Conservation (phyloP, 1,140 invertebrate species). For the Penaeus chinensis region DNA sequence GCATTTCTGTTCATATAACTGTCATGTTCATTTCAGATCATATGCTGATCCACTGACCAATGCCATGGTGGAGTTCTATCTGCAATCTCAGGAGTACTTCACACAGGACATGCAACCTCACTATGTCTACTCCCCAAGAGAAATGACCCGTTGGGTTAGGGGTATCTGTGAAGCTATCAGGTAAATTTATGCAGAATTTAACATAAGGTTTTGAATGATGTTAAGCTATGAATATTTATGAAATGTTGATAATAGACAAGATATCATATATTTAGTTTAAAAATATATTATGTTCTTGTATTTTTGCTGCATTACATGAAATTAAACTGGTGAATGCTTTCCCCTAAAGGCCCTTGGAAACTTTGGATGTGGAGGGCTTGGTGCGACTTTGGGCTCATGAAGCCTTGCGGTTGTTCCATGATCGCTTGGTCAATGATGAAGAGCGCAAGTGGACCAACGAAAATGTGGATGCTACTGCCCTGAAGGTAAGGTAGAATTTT, state of each 20-base stretch:
- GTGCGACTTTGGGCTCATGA: slow-evolving; percentile 99
- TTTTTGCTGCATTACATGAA: too few relatives aligned
- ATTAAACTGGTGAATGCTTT: slow-evolving; percentile 15
- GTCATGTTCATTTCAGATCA: slow-evolving; percentile 71
- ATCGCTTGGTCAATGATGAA: slow-evolving; percentile 90
- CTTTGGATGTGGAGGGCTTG: slow-evolving; percentile 89
- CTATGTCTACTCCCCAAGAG: slow-evolving; percentile 99
- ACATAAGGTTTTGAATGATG: too few relatives aligned
- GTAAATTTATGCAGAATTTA: slow-evolving; percentile 65
- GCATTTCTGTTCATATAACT: background rate
- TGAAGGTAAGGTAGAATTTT: slow-evolving; percentile 66
- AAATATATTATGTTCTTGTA: too few relatives aligned
- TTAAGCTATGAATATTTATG: too few relatives aligned
- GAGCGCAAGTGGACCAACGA: slow-evolving; percentile 99
- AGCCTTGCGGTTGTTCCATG: slow-evolving; percentile 96
- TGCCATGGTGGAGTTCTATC: slow-evolving; percentile 99
- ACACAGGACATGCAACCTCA: slow-evolving; percentile 99
- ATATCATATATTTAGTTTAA: too few relatives aligned
- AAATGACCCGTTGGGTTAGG: slow-evolving; percentile 99
- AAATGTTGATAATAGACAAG: too few relatives aligned
- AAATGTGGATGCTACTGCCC: slow-evolving; percentile 93
- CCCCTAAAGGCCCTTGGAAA: slow-evolving; percentile 84
- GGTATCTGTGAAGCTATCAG: slow-evolving; percentile 98
- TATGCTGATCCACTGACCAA: slow-evolving; percentile 97
- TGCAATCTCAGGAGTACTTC: slow-evolving; percentile 96